Conservation (phyloP, 2,797 vertebrate genomes). For the Brachymystax lenok region DNA sequence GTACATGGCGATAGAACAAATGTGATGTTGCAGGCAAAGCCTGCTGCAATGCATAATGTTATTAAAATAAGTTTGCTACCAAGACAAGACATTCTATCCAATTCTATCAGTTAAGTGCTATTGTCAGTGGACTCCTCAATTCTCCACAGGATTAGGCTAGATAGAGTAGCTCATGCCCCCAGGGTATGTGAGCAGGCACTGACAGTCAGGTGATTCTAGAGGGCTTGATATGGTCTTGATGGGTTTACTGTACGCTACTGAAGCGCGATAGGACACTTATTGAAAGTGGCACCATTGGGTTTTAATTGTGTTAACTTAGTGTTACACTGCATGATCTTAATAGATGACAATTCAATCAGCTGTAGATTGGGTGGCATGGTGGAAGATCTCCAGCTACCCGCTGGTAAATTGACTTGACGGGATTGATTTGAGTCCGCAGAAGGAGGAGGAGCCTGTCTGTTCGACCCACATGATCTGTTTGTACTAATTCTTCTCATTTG, state of each 20-base stretch:
- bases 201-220: conserved; percentile 23
- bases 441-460: conserved; percentile 43
- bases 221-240: conserved; percentile 19
- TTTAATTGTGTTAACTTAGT: conserved; percentile 63
- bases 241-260: not conserved
- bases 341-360: conserved; percentile 62
- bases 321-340: conserved; percentile 47
- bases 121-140: conserved; percentile 49
- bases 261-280: conserved; percentile 41
- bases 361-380: conserved; percentile 48
- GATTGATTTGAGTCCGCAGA: conserved; percentile 63
- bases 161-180: conserved; percentile 53
- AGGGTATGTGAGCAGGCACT: conserved; percentile 22
- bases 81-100: conserved; percentile 49
- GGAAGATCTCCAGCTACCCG: conserved; percentile 45
- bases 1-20: no score
- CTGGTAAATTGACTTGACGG: conserved; percentile 61
- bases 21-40: not conserved
- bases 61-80: not conserved
- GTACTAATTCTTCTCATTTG: conserved; percentile 20
- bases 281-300: conserved; percentile 47
- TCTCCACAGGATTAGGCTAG: conserved; percentile 50
- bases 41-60: not conserved
- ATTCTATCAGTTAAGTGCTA: conserved; percentile 58
- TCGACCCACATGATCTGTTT: conserved; percentile 55